These are phyloP conservation scores for Microdon myrmicae DNA, from an alignment of 2,888 invertebrate species.

Conservation along the genomic window DNA sequence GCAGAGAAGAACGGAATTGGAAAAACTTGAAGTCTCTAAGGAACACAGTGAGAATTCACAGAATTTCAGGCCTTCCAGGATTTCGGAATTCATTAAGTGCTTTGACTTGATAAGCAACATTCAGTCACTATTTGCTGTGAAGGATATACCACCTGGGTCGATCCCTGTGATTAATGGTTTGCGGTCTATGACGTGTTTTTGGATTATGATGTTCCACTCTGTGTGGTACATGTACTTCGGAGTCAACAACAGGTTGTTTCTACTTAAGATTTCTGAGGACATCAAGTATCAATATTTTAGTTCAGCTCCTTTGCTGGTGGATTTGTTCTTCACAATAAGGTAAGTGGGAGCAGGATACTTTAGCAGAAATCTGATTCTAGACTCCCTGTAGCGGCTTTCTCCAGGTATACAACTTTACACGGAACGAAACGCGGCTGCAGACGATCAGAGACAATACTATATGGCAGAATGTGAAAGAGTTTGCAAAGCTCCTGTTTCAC, in stretches of 20 bases:
- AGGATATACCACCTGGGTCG: slow-evolving; percentile 55
- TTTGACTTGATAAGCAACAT: slow-evolving; percentile 63
- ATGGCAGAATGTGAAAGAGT: slow-evolving; percentile 58
- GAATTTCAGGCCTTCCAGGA: slow-evolving; percentile 2
- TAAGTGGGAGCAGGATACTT: slow-evolving; percentile 37
- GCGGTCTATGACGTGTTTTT: slow-evolving; percentile 64
- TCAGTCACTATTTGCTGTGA: slow-evolving; percentile 58
- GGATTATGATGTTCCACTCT: slow-evolving; percentile 66
- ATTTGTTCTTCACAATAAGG: slow-evolving; percentile 66
- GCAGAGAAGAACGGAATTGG: slow-evolving; percentile 26
- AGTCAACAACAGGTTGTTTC: slow-evolving; percentile 63
- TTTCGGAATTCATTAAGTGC: slow-evolving; percentile 60
- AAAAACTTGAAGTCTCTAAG: not conserved
- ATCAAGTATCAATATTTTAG: slow-evolving; percentile 65
- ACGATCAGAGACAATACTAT: slow-evolving; percentile 57
- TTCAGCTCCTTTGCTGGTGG: slow-evolving; percentile 65
- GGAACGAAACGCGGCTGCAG: slow-evolving; percentile 59
- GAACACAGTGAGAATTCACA: slow-evolving; percentile 2
- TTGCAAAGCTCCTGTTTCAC: slow-evolving; percentile 61
- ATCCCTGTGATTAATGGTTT: slow-evolving; percentile 66
- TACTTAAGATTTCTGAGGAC: slow-evolving; percentile 64
- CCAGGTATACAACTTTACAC: slow-evolving; percentile 63
- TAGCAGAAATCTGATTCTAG: not conserved
- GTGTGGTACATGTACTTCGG: slow-evolving; percentile 67
- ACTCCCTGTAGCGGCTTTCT: slow-evolving; percentile 61